Conservation (phyloP, 2,113 vertebrate species). For the Xenus cinereus region DNA sequence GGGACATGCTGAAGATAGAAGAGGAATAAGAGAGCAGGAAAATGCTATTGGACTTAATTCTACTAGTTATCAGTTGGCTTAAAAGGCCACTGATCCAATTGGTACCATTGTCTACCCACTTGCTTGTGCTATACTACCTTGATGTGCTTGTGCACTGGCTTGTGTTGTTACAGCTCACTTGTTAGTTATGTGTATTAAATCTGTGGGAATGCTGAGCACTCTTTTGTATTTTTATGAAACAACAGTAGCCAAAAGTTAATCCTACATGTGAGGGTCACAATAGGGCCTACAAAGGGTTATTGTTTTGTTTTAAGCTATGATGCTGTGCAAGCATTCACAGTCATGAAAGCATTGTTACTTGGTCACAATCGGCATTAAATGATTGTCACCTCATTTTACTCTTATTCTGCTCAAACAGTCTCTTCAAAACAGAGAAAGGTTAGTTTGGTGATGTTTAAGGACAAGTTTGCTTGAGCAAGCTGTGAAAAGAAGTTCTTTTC, state of each 20-base stretch:
- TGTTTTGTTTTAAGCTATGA: neutral
- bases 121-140: neutral
- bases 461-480: neutral
- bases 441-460: neutral
- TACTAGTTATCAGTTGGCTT: neutral
- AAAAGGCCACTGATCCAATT: neutral
- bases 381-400: neutral
- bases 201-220: neutral
- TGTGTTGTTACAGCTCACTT: neutral
- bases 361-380: neutral
- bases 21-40: neutral
- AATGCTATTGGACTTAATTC: neutral
- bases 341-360: neutral
- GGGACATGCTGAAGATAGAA: neutral
- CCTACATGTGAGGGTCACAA: neutral
- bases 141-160: neutral
- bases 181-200: neutral
- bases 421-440: neutral
- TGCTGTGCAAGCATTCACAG: neutral
- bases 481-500: neutral
- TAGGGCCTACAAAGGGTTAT: rapidly evolving
- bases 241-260: neutral
- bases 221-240: neutral
- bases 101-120: neutral
- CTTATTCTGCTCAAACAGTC: neutral